Percentiles rank a stretch among this genome's conserved stretches.
phyloP scores from a whole-genome alignment of 2,888 invertebrate species.

The Mythimna ferrago region DNA sequence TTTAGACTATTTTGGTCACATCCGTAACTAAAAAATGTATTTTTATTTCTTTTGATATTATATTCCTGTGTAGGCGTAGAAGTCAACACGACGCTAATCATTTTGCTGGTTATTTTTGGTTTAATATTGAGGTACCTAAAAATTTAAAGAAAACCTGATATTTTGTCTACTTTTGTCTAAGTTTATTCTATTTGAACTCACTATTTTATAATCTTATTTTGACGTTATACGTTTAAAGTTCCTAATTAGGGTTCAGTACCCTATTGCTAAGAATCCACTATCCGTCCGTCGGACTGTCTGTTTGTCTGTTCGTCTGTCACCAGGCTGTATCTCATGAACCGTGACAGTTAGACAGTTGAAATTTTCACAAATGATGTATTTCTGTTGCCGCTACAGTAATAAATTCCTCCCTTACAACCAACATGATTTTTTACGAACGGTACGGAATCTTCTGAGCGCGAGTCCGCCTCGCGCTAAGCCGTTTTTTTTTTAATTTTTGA shows the following conservation, averaged over 20 bases:
- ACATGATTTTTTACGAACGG: no score
- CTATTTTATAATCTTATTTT: background rate
- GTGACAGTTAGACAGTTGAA: no score
- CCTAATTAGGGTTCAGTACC: no score
- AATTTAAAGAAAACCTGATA: background rate
- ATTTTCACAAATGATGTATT: no score
- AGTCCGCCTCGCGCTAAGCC: no score
- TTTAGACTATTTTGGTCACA: background rate
- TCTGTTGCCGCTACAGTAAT: no score
- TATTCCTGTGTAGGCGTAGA: background rate
- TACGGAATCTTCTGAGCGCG: no score
- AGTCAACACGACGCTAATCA: background rate
- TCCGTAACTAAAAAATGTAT: background rate
- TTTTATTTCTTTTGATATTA: slow-evolving; percentile 2
- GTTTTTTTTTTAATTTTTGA: background rate
- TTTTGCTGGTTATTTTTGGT: background rate
- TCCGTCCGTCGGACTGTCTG: no score
- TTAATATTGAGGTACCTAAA: background rate
- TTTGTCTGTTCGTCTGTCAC: no score
- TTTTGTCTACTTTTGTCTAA: background rate
- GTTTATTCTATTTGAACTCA: background rate
- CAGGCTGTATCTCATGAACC: no score
- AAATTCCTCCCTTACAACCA: no score
- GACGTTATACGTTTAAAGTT: background rate
- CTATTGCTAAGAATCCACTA: no score